Evolutionary conservation across 2,797 vertebrate species (phyloP).

Genomic region (Aythya fuligula): DNA sequence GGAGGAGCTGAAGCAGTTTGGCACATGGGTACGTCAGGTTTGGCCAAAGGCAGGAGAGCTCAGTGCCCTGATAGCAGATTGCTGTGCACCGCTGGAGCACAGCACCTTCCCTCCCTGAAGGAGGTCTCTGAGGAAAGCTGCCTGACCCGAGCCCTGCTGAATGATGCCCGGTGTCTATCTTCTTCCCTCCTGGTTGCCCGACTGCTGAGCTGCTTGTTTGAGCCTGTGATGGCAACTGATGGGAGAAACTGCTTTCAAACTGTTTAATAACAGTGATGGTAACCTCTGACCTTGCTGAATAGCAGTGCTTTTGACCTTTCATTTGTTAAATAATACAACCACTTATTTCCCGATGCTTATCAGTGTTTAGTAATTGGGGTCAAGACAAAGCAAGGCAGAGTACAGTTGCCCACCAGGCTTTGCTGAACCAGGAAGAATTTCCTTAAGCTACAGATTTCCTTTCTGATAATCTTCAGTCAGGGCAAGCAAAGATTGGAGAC

Average conservation of each 20-base stretch:
- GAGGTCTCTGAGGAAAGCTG: background rate
- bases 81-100: background rate
- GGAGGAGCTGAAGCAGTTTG: background rate
- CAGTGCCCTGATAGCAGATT: background rate
- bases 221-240: conserved; percentile 10
- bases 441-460: conserved; percentile 59
- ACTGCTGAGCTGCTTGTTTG: background rate
- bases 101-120: background rate
- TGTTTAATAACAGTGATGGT: conserved; percentile 72
- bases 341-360: conserved; percentile 71
- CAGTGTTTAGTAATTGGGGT: conserved; percentile 70
- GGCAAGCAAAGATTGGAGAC: conserved; percentile 33
- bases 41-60: background rate
- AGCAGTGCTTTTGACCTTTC: conserved; percentile 65
- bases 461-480: conserved; percentile 45
- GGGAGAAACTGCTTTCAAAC: conserved; percentile 55
- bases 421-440: conserved; percentile 52
- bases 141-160: background rate
- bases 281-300: conserved; percentile 72
- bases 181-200: background rate
- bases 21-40: accelerated
- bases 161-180: background rate
- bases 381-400: conserved; percentile 60
- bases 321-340: conserved; percentile 73
- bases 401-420: conserved; percentile 50